These are phyloP conservation scores for Ametastegia equiseti DNA, from an alignment of 2,888 invertebrate genomes.

Conservation along the genomic window DNA sequence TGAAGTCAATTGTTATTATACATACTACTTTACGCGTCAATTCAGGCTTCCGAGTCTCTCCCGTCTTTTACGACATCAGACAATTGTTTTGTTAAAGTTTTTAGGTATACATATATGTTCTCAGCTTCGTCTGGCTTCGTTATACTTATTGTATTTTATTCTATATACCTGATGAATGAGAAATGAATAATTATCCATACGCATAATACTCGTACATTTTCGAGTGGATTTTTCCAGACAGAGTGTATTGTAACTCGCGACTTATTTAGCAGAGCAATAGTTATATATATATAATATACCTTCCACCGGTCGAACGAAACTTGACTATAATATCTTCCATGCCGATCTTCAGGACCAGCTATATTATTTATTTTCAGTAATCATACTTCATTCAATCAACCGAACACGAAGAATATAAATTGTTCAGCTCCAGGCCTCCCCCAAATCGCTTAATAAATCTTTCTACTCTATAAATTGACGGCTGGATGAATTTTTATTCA, in stretches of 20 bases:
- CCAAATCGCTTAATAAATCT: slow-evolving; percentile 10
- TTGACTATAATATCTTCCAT: slow-evolving; percentile 8
- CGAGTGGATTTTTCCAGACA: background rate
- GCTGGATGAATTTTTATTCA: background rate
- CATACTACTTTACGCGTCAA: background rate
- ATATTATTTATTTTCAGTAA: slow-evolving; percentile 19
- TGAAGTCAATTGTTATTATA: slow-evolving; percentile 6
- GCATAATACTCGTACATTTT: background rate
- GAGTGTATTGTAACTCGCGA: background rate
- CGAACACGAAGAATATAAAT: background rate
- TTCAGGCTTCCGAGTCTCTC: background rate
- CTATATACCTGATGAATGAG: background rate
- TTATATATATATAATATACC: background rate
- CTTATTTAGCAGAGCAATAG: no score
- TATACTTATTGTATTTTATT: background rate
- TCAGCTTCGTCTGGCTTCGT: background rate
- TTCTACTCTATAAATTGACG: background rate
- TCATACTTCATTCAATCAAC: slow-evolving; percentile 3
- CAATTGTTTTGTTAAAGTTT: background rate
- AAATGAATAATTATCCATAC: background rate
- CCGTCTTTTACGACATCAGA: background rate
- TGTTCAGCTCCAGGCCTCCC: no score
- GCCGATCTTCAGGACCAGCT: background rate
- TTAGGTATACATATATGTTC: background rate
- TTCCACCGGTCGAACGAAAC: background rate